phyloP scores from a whole-genome alignment of 2,113 vertebrate species.

The Gila orcuttii region DNA sequence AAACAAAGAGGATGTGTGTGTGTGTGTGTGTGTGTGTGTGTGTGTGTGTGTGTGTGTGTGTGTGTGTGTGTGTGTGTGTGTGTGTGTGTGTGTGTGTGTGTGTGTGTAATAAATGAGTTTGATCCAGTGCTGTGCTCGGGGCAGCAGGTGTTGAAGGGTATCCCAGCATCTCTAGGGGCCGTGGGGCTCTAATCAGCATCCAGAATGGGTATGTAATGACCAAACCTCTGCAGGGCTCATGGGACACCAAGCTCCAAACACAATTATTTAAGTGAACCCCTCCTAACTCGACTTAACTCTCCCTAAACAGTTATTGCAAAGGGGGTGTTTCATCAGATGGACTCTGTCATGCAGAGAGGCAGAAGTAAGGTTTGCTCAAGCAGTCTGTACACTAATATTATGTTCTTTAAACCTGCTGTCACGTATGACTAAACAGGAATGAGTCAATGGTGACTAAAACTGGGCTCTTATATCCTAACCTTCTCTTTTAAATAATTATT shows the following conservation, averaged over 20 bases:
- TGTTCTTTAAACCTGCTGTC: constrained; percentile 3
- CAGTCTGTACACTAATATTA: not conserved
- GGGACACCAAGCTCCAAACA: constrained; percentile 56
- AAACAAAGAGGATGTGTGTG: constrained; percentile 27
- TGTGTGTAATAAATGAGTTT: constrained; percentile 31
- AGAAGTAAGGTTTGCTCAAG: not conserved
- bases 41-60: constrained; percentile 12
- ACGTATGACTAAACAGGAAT: not conserved
- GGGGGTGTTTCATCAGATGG: not conserved
- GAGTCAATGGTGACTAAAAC: constrained; percentile 6
- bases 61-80: not conserved
- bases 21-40: constrained; percentile 3
- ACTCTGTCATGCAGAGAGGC: not conserved
- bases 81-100: constrained; percentile 28
- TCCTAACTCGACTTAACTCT: not conserved
- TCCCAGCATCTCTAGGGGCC: constrained; percentile 73
- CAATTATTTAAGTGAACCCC: constrained; percentile 68
- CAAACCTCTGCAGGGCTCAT: constrained; percentile 64
- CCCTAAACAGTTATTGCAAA: constrained; percentile 19
- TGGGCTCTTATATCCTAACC: not conserved
- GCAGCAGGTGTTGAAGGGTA: constrained; percentile 75
- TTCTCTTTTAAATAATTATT: not conserved
- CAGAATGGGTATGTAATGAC: constrained; percentile 80
- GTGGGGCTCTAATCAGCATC: constrained; percentile 64
- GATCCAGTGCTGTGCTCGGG: constrained; percentile 57